Evolutionary conservation across 2,888 invertebrate species (phyloP).

Genomic region (Nemotelus pantherinus): DNA sequence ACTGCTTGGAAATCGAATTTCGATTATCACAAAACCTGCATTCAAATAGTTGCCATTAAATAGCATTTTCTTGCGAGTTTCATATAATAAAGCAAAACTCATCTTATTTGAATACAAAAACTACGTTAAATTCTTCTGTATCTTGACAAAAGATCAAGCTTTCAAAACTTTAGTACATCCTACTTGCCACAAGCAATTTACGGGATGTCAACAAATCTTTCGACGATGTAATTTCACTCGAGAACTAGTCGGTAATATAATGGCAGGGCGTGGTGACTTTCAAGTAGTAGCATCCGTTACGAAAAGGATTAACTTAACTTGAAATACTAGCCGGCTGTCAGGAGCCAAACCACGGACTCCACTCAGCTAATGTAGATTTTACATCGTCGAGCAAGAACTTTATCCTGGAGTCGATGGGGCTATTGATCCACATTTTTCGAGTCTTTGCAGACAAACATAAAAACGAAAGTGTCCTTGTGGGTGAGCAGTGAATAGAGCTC

Average conservation of each 20-base stretch:
- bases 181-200: background rate
- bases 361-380: slow-evolving; percentile 3
- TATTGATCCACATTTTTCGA: slow-evolving; percentile 15
- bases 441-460: slow-evolving; percentile 9
- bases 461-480: slow-evolving; percentile 22
- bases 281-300: background rate
- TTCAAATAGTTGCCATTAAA: too few relatives aligned
- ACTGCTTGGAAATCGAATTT: too few relatives aligned
- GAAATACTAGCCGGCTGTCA: slow-evolving; percentile 27
- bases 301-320: slow-evolving; percentile 33
- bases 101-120: too few relatives aligned
- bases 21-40: too few relatives aligned
- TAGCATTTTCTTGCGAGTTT: too few relatives aligned
- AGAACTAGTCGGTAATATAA: background rate
- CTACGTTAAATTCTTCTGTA: too few relatives aligned
- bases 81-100: too few relatives aligned
- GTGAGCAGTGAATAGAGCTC: background rate
- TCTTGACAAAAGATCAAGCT: too few relatives aligned
- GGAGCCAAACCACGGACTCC: background rate
- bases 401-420: background rate
- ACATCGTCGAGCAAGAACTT: slow-evolving; percentile 10
- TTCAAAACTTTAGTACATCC: too few relatives aligned
- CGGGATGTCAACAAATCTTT: background rate
- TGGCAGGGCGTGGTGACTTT: background rate
- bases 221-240: background rate